phyloP scores from a whole-genome alignment of 2,113 vertebrate species.

The Ceyx melanurus region DNA sequence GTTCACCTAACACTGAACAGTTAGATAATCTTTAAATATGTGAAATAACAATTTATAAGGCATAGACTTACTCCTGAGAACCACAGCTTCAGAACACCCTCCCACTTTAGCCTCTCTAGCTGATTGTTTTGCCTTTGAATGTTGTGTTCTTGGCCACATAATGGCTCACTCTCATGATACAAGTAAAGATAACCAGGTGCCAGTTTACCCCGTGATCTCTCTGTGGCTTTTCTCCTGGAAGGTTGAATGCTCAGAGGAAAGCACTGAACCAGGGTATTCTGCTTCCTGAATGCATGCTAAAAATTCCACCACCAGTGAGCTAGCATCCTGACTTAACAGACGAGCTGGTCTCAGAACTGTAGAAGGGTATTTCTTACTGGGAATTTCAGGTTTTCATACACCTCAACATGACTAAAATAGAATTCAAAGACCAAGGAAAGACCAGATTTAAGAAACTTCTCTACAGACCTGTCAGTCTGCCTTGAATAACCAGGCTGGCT shows the following conservation, averaged over 20 bases:
- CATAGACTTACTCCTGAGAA: background rate
- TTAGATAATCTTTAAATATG: background rate
- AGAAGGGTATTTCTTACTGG: background rate
- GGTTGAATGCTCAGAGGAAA: background rate
- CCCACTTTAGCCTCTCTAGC: background rate
- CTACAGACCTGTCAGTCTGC: background rate
- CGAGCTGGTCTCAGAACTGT: background rate
- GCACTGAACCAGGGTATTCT: background rate
- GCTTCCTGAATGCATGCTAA: background rate
- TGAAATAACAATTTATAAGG: background rate
- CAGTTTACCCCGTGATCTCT: background rate
- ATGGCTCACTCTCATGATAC: background rate
- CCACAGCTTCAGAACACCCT: background rate
- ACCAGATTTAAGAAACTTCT: background rate
- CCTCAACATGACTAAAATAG: background rate
- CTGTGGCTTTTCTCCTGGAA: background rate
- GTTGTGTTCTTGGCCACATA: background rate
- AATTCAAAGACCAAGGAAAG: background rate
- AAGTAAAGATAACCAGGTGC: background rate
- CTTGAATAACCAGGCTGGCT: background rate
- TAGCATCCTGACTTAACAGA: background rate
- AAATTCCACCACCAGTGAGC: background rate
- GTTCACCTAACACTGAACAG: background rate
- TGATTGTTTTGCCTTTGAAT: background rate
- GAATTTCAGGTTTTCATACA: background rate